Base-by-base conservation (phyloP, 1,140 invertebrate species). In the Acromyrmex echinatior region DNA sequence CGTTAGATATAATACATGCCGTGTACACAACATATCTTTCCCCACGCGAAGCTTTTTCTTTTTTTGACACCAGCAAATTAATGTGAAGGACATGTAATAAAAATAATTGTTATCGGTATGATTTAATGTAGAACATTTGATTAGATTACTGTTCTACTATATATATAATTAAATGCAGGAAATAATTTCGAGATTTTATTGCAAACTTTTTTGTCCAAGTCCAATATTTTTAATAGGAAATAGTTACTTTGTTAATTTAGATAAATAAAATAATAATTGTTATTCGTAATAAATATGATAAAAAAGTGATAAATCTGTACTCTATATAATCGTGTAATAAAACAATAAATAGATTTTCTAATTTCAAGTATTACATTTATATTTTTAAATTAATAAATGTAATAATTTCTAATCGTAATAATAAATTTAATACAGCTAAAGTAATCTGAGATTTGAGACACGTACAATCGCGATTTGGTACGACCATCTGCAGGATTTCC, bases 401-500 rank as follows among this genome's bases (percentile, higher is more conserved):
- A 35, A 65, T 18, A 35, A 68, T 45, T 77, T 76, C n/a, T 60
- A 39, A 25, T 45, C 4, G 25, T 80, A 4, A 31, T 16, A 70
- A 71, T 21, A 5, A 14, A 58, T 51, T 77, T 65, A 7, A 16
- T 7, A 68, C 35, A 35, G n/a, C 3, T n/a, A n/a, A 35, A 18
- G 2, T 56, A 25, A 70, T 16, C 31, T 70, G 28, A 68, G n/a
- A 45, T 63, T 16, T 62, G 74, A 35, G n/a, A 62, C 25, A 70
- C 63, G 28, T 53, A 51, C 25, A 49, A 77, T 62, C 25, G 53
- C 39, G 35, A 39, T 63, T 65, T 49, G 35, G 31, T 18, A 80
- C 16, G 21, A 71, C 21, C n/a, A 18, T n/a, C 21, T 25, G 28
- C 21, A 84, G 16, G 21, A 63, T 56, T 86, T 86, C 60, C 60